Conservation (phyloP, 2,888 invertebrate genomes). For the Ornithoptera alexandrae region DNA sequence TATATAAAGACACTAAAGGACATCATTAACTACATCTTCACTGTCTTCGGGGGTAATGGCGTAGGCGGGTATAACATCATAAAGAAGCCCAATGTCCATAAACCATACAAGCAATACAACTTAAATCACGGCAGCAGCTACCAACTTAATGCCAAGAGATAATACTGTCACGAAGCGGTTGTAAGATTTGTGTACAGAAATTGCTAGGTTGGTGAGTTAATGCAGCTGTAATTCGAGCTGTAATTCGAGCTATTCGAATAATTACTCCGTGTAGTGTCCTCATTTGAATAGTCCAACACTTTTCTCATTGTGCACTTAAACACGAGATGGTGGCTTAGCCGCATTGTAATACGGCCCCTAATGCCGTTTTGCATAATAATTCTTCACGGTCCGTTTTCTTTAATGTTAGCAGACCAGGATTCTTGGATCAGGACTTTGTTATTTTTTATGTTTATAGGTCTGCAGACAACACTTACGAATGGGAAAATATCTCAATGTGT, state of each 20-base stretch:
- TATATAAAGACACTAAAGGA: background rate
- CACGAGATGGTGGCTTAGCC: slow-evolving; percentile 20
- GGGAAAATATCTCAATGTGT: background rate
- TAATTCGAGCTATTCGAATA: slow-evolving; percentile 32
- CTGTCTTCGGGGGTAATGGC: slow-evolving; percentile 28
- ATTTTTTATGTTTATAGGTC: slow-evolving; percentile 19
- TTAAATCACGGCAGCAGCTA: slow-evolving; percentile 39
- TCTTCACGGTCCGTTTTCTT: slow-evolving; percentile 29
- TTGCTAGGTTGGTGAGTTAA: slow-evolving; percentile 30
- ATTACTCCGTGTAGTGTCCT: slow-evolving; percentile 29
- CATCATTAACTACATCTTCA: slow-evolving; percentile 3
- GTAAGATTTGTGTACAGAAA: slow-evolving; percentile 31
- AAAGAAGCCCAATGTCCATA: slow-evolving; percentile 44
- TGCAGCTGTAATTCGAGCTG: slow-evolving; percentile 29
- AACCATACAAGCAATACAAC: slow-evolving; percentile 39
- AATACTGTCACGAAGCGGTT: slow-evolving; percentile 30
- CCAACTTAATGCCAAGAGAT: slow-evolving; percentile 29
- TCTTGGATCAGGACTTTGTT: slow-evolving; percentile 19
- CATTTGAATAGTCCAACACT: slow-evolving; percentile 30
- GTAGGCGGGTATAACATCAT: slow-evolving; percentile 45
- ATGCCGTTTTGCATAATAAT: slow-evolving; percentile 26
- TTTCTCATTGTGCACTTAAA: slow-evolving; percentile 19
- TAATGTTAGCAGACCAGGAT: slow-evolving; percentile 22
- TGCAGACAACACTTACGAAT: slow-evolving; percentile 16
- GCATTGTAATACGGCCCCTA: slow-evolving; percentile 26